These are phyloP conservation scores for Rhinophrynus dorsalis DNA, from an alignment of 2,797 vertebrate genomes.

Conservation along the genomic window DNA sequence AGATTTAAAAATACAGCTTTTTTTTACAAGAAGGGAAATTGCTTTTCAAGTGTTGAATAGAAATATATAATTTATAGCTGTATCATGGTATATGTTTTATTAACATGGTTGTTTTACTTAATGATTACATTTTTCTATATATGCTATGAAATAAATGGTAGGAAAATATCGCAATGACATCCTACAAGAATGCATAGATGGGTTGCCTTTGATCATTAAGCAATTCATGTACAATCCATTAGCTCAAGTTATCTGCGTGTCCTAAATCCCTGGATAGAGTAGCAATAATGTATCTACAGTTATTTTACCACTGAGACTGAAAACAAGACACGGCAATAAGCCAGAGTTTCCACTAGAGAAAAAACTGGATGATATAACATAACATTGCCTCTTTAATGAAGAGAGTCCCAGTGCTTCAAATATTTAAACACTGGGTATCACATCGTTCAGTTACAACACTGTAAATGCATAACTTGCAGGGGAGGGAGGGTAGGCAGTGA, in stretches of 20 bases:
- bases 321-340: conserved; percentile 11
- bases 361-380: neutral
- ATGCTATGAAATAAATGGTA: neutral
- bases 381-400: neutral
- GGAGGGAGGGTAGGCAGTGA: too few species aligned
- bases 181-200: conserved; percentile 10
- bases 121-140: conserved; percentile 13
- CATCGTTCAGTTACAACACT: too few species aligned
- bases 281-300: conserved; percentile 7
- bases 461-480: too few species aligned
- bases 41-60: too few species aligned
- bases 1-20: too few species aligned
- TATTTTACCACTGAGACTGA: conserved; percentile 6
- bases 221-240: conserved; percentile 2
- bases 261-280: neutral
- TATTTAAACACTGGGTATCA: too few species aligned
- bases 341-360: neutral
- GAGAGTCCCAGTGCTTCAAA: too few species aligned
- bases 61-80: too few species aligned
- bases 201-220: neutral
- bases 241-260: conserved; percentile 14
- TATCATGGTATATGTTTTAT: too few species aligned
- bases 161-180: neutral
- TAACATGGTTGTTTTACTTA: neutral
- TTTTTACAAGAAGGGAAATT: too few species aligned